phyloP scores from a whole-genome alignment of 1,140 invertebrate genomes.

The Temnothorax longispinosus region DNA sequence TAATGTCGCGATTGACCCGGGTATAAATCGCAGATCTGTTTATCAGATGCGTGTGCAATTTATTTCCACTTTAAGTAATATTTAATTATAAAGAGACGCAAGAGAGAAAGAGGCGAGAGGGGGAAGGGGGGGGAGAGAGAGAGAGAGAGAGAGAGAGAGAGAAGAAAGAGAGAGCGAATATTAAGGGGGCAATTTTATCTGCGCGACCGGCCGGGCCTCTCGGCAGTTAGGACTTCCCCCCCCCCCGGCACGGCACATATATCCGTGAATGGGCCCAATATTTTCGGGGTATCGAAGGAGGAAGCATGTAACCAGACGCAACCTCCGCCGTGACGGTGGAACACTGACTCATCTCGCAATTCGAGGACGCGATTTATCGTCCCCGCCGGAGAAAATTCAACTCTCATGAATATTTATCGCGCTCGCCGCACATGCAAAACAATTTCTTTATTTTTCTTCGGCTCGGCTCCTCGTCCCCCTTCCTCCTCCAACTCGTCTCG shows the following conservation, averaged over 20 bases:
- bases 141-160: background rate
- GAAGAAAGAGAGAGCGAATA: background rate
- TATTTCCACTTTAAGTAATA: conserved; percentile 33
- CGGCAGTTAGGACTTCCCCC: background rate
- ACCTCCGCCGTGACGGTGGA: background rate
- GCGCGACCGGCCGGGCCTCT: background rate
- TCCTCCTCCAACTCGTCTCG: background rate
- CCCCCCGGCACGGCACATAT: background rate
- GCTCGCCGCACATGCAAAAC: background rate
- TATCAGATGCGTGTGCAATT: background rate
- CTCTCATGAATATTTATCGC: conserved; percentile 58
- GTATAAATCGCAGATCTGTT: conserved; percentile 26
- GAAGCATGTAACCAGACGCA: background rate
- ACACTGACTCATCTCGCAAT: conserved; percentile 46
- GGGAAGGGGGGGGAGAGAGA: background rate
- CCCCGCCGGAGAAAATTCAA: conserved; percentile 42
- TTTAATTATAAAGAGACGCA: conserved; percentile 23
- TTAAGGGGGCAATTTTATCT: conserved; percentile 40
- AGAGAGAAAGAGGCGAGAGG: background rate
- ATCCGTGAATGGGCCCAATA: conserved; percentile 17
- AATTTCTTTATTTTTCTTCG: conserved; percentile 10
- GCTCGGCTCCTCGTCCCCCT: too few species aligned
- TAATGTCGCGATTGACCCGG: conserved; percentile 11
- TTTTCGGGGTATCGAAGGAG: conserved; percentile 42
- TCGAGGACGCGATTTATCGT: conserved; percentile 50